Conservation (phyloP, 2,888 invertebrate species). For the Gnatocerus cornutus region DNA sequence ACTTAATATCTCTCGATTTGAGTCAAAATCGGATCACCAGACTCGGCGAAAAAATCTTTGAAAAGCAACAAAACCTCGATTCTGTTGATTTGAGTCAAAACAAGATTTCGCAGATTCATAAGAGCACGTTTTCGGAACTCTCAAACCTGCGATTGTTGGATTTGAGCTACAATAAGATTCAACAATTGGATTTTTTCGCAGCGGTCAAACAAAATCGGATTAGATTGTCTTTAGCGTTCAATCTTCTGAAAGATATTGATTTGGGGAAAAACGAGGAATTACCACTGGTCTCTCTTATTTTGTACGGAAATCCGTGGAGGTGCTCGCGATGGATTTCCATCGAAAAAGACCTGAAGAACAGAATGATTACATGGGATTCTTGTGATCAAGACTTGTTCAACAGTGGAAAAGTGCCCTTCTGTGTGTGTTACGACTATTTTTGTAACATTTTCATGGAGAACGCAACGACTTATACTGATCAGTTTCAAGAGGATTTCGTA, state of each 20-base stretch:
- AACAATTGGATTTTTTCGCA: not conserved
- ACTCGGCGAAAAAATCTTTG: not conserved
- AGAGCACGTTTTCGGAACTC: not conserved
- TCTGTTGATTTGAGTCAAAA: not conserved
- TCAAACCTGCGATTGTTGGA: not conserved
- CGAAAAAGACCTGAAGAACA: not conserved
- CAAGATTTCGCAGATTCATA: not conserved
- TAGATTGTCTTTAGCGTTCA: not conserved
- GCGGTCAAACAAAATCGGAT: not conserved
- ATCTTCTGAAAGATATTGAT: not conserved
- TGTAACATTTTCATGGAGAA: too few species aligned
- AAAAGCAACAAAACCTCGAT: not conserved
- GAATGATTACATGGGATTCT: not conserved
- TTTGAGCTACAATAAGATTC: not conserved
- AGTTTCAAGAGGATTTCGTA: too few species aligned
- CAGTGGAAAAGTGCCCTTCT: not conserved
- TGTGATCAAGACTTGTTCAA: not conserved
- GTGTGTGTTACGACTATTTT: conserved; percentile 1
- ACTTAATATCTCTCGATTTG: not conserved
- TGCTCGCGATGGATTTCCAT: not conserved
- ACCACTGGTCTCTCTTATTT: not conserved
- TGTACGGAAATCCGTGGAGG: conserved; percentile 3
- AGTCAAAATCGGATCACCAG: not conserved
- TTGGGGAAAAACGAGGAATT: not conserved
- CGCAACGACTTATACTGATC: too few species aligned